Base-by-base conservation (phyloP, 2,797 vertebrate genomes). In the Austrolebias charrua region DNA sequence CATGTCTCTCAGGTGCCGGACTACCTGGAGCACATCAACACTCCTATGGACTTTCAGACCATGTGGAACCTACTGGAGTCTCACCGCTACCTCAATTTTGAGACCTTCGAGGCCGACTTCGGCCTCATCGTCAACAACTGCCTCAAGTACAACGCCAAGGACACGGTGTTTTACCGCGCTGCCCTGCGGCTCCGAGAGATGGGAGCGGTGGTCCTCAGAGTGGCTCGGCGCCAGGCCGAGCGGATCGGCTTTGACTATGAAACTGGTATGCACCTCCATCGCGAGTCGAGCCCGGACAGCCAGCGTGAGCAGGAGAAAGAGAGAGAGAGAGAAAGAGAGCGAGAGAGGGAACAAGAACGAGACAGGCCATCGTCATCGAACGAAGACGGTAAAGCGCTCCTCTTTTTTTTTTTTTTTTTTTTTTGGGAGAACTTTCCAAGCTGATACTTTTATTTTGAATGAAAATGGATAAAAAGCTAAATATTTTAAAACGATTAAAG, bases 81-180 rank as follows among this genome's bases (percentile, higher is more conserved):
- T 54, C 96, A 98, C 80, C 95, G 92, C 83, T 99, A 99, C 89
- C 93, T 96, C 91, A 98, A 94, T 65, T 98, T 99, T 0, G 96
- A 99, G 44, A 93, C 95, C 55, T 99, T 99, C 57, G 98, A 99
- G 88, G 92, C 93, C 3, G 96, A 99, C 90, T 99, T 99, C 73
- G 95, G 96, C 80, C 93, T 99, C 75, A 99, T 99, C 11, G 95
- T 99, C 78, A 98, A 95, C 93, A 99, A 99, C 90, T 99, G 97
- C 86, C 94, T 99, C 83, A 98, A 99, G 83, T 99, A 99, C 89
- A 99, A 99, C 1, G 95, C 97, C 90, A 99, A 99, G 94, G 98
- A 99, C 90, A 99, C 98, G 0, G 96, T 98, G 66, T 99, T 99
- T 84, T 99, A 99, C 83, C 94, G 96, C 2, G 95, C 98, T 1